Evolutionary conservation across 2,797 vertebrate genomes (phyloP).

Genomic region (Dallia pectoralis): DNA sequence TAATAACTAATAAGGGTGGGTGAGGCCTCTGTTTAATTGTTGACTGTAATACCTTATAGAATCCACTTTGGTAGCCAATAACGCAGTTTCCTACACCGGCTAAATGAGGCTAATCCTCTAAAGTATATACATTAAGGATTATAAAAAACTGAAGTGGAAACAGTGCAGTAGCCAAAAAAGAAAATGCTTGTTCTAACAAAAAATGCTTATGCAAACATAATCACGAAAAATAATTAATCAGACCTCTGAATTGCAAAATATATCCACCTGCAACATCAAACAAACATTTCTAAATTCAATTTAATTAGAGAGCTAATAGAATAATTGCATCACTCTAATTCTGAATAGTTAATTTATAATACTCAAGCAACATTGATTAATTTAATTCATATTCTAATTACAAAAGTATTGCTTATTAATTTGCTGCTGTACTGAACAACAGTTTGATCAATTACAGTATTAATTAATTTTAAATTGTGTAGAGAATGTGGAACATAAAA

Average conservation of each 20-base stretch:
- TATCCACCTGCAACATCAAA: slow-evolving; percentile 1
- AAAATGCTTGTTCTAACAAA: background rate
- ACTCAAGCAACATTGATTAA: background rate
- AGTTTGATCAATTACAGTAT: slow-evolving; percentile 10
- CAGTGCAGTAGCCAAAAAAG: background rate
- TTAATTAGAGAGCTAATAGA: background rate
- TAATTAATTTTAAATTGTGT: background rate
- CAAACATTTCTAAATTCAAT: background rate
- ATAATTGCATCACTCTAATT: slow-evolving; percentile 1
- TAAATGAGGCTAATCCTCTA: too few relatives aligned
- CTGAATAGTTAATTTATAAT: slow-evolving; percentile 19
- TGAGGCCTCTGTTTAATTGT: too few relatives aligned
- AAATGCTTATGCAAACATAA: background rate
- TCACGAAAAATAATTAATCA: background rate
- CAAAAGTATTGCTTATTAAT: slow-evolving; percentile 14
- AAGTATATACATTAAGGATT: too few relatives aligned
- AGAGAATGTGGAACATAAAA: background rate
- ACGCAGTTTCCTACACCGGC: too few relatives aligned
- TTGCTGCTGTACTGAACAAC: background rate
- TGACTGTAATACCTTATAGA: too few relatives aligned
- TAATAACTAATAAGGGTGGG: too few relatives aligned
- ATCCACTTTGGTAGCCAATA: too few relatives aligned
- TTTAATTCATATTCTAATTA: slow-evolving; percentile 7
- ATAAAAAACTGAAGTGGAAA: background rate
- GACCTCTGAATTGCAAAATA: slow-evolving; percentile 6